Evolutionary conservation across 2,113 vertebrate genomes (phyloP).

Genomic region (Crotalus tigris): DNA sequence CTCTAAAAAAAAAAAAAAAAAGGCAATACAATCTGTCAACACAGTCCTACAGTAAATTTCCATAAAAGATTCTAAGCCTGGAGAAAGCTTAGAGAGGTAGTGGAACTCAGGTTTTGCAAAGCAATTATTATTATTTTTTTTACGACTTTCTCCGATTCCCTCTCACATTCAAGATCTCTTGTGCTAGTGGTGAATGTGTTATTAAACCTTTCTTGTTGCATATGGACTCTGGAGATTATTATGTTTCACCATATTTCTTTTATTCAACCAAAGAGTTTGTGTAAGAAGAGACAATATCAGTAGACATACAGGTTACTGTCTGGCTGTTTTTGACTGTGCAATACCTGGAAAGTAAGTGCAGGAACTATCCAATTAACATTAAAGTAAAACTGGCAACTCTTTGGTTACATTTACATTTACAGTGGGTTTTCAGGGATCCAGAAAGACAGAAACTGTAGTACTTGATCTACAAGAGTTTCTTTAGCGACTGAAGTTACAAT

Average conservation of each 20-base stretch:
- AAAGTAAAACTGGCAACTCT: too few species aligned
- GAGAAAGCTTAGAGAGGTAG: background rate
- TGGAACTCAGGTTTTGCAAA: background rate
- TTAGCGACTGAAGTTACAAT: too few species aligned
- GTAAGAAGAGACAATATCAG: too few species aligned
- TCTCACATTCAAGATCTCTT: background rate
- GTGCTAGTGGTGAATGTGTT: background rate
- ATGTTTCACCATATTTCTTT: background rate
- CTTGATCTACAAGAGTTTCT: too few species aligned
- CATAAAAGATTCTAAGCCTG: background rate
- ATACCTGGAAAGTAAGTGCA: too few species aligned
- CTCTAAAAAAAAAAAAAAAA: conserved; percentile 13
- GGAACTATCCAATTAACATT: too few species aligned
- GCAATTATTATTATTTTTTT: background rate
- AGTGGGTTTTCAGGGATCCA: background rate
- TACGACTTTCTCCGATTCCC: background rate
- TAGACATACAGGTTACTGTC: background rate
- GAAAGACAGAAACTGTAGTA: too few species aligned
- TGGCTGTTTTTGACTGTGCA: background rate
- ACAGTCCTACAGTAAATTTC: background rate
- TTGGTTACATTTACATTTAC: background rate
- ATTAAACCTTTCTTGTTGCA: background rate
- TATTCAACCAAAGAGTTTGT: background rate
- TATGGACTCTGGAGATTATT: background rate
- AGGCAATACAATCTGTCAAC: conserved; percentile 5